Base-by-base conservation (phyloP, 2,888 invertebrate species). In the Lagria hirta region DNA sequence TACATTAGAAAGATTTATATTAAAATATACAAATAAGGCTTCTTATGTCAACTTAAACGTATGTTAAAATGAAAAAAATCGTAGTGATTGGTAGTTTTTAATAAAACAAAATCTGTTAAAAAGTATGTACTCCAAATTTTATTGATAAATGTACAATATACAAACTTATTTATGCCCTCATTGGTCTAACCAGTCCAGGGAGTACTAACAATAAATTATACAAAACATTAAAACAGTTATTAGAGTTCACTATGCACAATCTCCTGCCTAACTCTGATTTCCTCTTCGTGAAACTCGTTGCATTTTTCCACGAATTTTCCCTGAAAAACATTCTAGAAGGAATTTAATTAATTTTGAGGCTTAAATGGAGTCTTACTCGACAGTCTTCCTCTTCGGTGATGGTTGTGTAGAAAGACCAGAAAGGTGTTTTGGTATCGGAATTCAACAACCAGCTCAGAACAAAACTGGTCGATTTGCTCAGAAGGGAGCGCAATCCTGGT, bases 171-270 rank as follows among this genome's bases (percentile, higher is more conserved):
- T 32, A 37, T 37, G 37, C 37, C 37, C 37, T 8, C 14, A 17
- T 12, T 32, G 11, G 35, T 11, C 30, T 4, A 10, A 29, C n/a
- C 37, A 37, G 37, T 37, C 28, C 21, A n/a, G n/a, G n/a, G n/a
- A n/a, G n/a, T n/a, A n/a, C n/a, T n/a, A 23, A 3, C 4, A 20
- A 17, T 13, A 12, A 4, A 17, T 5, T 6, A 6, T 22, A 22
- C n/a, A n/a, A n/a, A n/a, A n/a, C n/a, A n/a, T n/a, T n/a, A n/a
- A n/a, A n/a, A n/a, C n/a, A n/a, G n/a, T n/a, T n/a, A 27, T 43
- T 82, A 89, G 70, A 90, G 77, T 75, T 90, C 90, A 66, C 79
- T 88, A 71, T 89, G 90, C 60, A 83, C 78, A 48, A 84, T 85
- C 73, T 89, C 89, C 28, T 88, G 88, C 40, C 88, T 89, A 15